Evolutionary conservation across 2,113 vertebrate genomes (phyloP).

Genomic region (Melanostigma gelatinosum): DNA sequence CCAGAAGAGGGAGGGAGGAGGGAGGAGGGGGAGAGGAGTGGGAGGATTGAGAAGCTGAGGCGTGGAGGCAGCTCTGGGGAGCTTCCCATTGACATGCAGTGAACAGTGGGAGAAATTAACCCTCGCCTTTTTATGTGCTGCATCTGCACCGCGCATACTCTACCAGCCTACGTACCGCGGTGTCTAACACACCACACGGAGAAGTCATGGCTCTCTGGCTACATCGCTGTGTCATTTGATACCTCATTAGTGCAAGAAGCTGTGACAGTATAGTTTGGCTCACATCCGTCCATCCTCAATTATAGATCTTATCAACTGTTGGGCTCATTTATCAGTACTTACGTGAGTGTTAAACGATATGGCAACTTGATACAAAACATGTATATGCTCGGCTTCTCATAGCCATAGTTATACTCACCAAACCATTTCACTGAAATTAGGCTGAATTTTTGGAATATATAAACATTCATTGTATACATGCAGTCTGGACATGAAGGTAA

Average conservation of each 20-base stretch:
- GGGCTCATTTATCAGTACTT: constrained; percentile 24
- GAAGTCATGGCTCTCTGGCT: constrained; percentile 31
- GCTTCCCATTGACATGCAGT: constrained; percentile 77
- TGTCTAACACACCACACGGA: constrained; percentile 2
- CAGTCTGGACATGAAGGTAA: not conserved
- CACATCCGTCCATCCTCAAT: constrained; percentile 31
- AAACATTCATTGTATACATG: not conserved
- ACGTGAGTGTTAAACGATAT: not conserved
- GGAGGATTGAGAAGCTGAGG: constrained; percentile 68
- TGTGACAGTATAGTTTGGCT: constrained; percentile 29
- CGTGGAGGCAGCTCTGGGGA: constrained; percentile 65
- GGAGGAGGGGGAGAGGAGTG: constrained; percentile 59
- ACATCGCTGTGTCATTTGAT: constrained; percentile 39
- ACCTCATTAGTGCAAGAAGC: constrained; percentile 42
- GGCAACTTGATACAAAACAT: not conserved
- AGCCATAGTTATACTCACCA: not conserved
- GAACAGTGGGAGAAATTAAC: constrained; percentile 73
- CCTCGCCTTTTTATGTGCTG: constrained; percentile 56
- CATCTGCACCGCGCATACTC: constrained; percentile 45
- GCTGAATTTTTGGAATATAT: not conserved
- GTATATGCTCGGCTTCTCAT: not conserved
- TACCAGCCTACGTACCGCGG: constrained; percentile 49
- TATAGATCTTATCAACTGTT: constrained; percentile 39
- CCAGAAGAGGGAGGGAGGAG: constrained; percentile 74
- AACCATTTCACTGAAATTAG: not conserved